Evolutionary conservation across 2,113 vertebrate species (phyloP), one percentile per base, ranked within the genome.

Genomic region (Lampris megalopsis): DNA sequence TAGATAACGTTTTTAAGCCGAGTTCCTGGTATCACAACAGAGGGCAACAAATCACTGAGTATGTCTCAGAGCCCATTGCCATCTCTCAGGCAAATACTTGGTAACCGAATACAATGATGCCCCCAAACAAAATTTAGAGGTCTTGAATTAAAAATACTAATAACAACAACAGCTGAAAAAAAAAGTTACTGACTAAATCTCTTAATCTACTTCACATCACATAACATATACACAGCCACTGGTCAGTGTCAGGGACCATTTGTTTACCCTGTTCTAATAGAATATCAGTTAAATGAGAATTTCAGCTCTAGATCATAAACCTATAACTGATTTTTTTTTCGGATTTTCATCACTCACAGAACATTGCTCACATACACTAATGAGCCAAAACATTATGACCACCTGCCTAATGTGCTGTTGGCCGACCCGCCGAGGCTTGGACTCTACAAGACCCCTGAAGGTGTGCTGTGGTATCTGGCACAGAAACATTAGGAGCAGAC

Each of bases 1-100:
- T 71, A 71, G 49, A 81, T 73, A 80, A 74, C 64, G 3, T 68
- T 85, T 84, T 86, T 71, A 59, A 67, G 42, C 63, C 43, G 53
- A 42, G 84, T 84, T 83, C 75, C 70, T 68, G 73, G 58, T 77
- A 91, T 82, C 62, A 43, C 49, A 82, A 84, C 70, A 58, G 35
- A 83, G 9, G 47, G 74, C 70, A 71, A 84, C 78, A 81, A 81
- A 85, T 83, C 79, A 84, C 62, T 54, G 49, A 24, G 24, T 24
- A 24, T 24, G 24, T 66, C 76, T 71, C 82, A 68, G 74, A 64
- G 65, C n/a, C 49, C 48, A 24, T 5, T 66, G 76, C 84, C 66
- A 24, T 24, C 24, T 24, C 24, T 24, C 24, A 24, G 24, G 24
- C 10, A 53, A 53, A n/a, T 13, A 53, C 10, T 53, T 24, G 24